phyloP scores from a whole-genome alignment of 2,113 vertebrate species.

The Gnathonemus longibarbis region DNA sequence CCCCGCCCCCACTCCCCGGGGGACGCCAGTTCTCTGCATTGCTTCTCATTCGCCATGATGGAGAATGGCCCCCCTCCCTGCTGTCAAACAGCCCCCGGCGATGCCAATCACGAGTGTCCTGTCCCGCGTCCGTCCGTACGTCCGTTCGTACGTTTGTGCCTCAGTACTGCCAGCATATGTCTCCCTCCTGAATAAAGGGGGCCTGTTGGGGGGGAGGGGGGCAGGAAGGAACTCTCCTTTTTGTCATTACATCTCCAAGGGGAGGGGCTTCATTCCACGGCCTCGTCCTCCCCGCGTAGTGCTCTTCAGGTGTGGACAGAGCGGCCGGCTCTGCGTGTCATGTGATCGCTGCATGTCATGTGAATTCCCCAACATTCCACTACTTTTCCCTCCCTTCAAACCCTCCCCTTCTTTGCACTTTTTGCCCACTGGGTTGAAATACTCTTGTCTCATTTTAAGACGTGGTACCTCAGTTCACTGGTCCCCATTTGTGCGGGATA shows the following conservation, averaged over 20 bases:
- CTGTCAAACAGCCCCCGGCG: not conserved
- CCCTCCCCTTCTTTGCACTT: not conserved
- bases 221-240: not conserved
- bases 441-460: not conserved
- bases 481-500: not conserved
- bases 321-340: not conserved
- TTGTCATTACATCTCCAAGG: not conserved
- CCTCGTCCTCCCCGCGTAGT: not conserved
- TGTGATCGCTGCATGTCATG: not conserved
- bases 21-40: constrained; percentile 5
- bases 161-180: not conserved
- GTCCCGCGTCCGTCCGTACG: not conserved
- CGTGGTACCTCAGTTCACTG: not conserved
- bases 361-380: not conserved
- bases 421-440: not conserved
- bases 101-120: constrained; percentile 10
- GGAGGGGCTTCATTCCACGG: not conserved
- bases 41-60: constrained; percentile 8
- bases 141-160: not conserved
- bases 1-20: not conserved
- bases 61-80: not conserved
- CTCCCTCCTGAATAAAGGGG: not conserved
- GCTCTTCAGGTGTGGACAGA: not conserved
- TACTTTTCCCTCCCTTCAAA: not conserved
- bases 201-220: too few species aligned